These are phyloP conservation scores for Macaria liturata DNA, from an alignment of 2,888 invertebrate species.

Conservation along the genomic window DNA sequence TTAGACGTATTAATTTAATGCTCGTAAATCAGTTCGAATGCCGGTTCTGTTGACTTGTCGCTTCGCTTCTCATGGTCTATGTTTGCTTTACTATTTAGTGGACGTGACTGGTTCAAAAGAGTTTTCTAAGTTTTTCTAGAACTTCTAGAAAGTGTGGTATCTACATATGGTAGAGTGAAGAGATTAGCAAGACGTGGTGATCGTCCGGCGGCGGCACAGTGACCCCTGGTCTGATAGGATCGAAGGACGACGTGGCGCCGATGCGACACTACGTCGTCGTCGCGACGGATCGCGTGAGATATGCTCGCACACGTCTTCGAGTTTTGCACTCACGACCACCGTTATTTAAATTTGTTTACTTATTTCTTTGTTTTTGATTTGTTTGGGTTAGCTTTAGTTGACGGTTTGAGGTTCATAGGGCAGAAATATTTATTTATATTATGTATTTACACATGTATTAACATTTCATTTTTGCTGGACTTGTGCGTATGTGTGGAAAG, in stretches of 20 bases:
- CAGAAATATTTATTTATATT: too few species aligned
- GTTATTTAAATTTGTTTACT: constrained; percentile 50
- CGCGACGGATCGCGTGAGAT: constrained; percentile 67
- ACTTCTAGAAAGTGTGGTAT: constrained; percentile 43
- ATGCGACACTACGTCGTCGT: constrained; percentile 11
- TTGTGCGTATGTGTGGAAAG: too few species aligned
- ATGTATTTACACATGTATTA: too few species aligned
- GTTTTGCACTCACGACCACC: constrained; percentile 52
- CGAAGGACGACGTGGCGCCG: constrained; percentile 46
- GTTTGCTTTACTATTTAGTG: constrained; percentile 12
- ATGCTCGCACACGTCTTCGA: constrained; percentile 57
- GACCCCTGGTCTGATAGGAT: constrained; percentile 56
- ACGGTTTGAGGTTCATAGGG: too few species aligned
- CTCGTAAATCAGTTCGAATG: constrained; percentile 12
- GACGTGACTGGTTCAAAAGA: constrained; percentile 19
- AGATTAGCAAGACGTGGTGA: constrained; percentile 49
- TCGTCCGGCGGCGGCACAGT: constrained; percentile 61
- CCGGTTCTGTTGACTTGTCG: too few species aligned
- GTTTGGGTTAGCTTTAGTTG: too few species aligned
- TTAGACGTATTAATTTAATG: constrained; percentile 22
- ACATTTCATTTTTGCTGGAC: too few species aligned
- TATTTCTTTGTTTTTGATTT: too few species aligned
- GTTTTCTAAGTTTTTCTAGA: constrained; percentile 11
- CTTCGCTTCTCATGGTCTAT: too few species aligned
- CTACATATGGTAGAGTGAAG: constrained; percentile 48